Evolutionary conservation across 2,797 vertebrate species (phyloP).

Genomic region (Intellagama lesueurii): DNA sequence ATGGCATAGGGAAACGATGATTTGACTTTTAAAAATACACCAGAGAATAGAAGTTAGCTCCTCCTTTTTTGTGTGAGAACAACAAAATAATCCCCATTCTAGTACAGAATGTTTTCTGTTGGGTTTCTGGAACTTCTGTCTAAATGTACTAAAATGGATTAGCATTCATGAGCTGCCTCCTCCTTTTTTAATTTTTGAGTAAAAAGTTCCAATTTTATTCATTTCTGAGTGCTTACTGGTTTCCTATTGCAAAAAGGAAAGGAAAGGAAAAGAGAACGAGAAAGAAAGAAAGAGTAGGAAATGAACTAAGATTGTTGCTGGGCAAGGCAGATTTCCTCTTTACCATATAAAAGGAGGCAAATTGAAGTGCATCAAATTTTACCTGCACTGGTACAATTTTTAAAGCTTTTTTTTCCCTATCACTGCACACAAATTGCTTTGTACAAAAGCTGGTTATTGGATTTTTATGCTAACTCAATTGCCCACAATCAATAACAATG

Average conservation of each 20-base stretch:
- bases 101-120: slow-evolving; percentile 17
- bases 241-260: neutral
- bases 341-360: slow-evolving; percentile 28
- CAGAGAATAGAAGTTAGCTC: too few relatives aligned
- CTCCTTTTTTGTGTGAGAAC: too few relatives aligned
- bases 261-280: neutral
- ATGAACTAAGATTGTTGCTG: slow-evolving; percentile 23
- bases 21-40: too few relatives aligned
- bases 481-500: slow-evolving; percentile 18
- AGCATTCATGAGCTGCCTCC: slow-evolving; percentile 16
- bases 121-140: slow-evolving; percentile 31
- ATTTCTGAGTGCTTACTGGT: slow-evolving; percentile 41
- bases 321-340: slow-evolving; percentile 19
- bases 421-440: slow-evolving; percentile 14
- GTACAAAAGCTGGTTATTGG: slow-evolving; percentile 23
- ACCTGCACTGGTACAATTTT: slow-evolving; percentile 23
- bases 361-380: slow-evolving; percentile 50
- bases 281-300: neutral
- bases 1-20: too few relatives aligned
- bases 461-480: slow-evolving; percentile 40
- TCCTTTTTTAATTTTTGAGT: neutral
- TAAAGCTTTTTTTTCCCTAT: slow-evolving; percentile 30
- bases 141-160: slow-evolving; percentile 7
- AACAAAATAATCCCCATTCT: neutral
- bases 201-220: slow-evolving; percentile 34